Conservation (phyloP, 2,797 vertebrate genomes). For the Merluccius polli region DNA sequence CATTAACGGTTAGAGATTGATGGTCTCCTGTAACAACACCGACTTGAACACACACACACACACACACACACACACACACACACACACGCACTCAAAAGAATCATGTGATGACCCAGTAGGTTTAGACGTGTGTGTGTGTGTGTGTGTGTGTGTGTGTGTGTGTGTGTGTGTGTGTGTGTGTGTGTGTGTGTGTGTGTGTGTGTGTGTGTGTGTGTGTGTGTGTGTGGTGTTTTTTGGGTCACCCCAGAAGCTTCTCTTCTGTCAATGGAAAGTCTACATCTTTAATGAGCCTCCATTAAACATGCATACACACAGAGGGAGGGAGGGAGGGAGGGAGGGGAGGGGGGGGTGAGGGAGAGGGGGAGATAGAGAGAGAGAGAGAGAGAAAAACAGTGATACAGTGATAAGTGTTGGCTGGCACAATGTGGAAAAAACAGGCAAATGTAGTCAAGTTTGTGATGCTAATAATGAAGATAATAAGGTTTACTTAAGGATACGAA, state of each 20-base stretch:
- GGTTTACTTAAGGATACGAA: not conserved
- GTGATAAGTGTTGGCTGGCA: constrained; percentile 20
- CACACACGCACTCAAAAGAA: constrained; percentile 5
- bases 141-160: not conserved
- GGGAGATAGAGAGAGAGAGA: not conserved
- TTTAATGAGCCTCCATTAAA: constrained; percentile 73
- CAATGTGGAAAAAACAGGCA: too few relatives aligned
- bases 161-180: not conserved
- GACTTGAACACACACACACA: not conserved
- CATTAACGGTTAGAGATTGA: not conserved
- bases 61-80: not conserved
- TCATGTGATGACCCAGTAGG: constrained; percentile 21
- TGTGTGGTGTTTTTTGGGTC: constrained; percentile 37
- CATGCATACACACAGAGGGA: constrained; percentile 32
- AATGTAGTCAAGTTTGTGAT: not conserved
- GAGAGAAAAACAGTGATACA: constrained; percentile 5
- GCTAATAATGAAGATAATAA: not conserved
- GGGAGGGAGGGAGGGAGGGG: constrained; percentile 7
- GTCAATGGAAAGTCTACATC: constrained; percentile 75
- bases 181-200: not conserved
- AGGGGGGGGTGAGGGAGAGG: not conserved
- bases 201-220: constrained; percentile 20
- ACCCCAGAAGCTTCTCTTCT: constrained; percentile 32
- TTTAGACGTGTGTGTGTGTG: not conserved
- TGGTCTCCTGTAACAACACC: not conserved